phyloP scores from a whole-genome alignment of 2,113 vertebrate genomes.

The Anarhynchus alexandrinus region DNA sequence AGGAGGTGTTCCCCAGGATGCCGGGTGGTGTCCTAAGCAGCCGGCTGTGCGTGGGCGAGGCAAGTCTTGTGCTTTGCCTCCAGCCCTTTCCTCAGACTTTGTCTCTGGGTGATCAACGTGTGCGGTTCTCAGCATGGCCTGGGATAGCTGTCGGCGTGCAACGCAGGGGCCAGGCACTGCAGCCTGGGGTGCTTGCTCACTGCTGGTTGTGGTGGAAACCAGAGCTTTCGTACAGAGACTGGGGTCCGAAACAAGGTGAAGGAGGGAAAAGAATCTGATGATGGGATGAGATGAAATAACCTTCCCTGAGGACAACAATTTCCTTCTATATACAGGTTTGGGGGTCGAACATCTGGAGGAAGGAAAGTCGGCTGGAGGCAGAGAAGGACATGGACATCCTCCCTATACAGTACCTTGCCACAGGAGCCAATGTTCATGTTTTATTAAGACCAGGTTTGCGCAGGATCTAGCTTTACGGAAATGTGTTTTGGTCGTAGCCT shows the following conservation, averaged over 20 bases:
- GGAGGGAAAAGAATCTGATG: background rate
- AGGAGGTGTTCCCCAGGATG: background rate
- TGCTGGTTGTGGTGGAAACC: no score
- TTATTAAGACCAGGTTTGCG: background rate
- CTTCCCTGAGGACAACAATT: background rate
- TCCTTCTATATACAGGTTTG: background rate
- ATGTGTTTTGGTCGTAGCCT: rapidly evolving
- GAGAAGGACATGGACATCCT: background rate
- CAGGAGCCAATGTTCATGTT: rapidly evolving
- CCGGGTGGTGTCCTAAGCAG: background rate
- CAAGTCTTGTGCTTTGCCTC: background rate
- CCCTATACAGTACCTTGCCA: rapidly evolving
- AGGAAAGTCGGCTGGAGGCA: background rate
- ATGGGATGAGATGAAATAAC: background rate
- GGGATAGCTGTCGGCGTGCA: no score
- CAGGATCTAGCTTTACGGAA: background rate
- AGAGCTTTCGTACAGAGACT: background rate
- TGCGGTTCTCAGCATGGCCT: no score
- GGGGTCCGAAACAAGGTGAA: background rate
- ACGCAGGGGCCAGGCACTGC: rapidly evolving
- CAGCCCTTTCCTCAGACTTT: no score
- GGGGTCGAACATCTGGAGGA: background rate
- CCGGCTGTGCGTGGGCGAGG: background rate
- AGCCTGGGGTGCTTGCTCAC: rapidly evolving
- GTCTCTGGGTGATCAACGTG: background rate